Evolutionary conservation across 2,888 invertebrate genomes (phyloP), one percentile per base, ranked within the genome.

Genomic region (Agrenia bidenticulata): DNA sequence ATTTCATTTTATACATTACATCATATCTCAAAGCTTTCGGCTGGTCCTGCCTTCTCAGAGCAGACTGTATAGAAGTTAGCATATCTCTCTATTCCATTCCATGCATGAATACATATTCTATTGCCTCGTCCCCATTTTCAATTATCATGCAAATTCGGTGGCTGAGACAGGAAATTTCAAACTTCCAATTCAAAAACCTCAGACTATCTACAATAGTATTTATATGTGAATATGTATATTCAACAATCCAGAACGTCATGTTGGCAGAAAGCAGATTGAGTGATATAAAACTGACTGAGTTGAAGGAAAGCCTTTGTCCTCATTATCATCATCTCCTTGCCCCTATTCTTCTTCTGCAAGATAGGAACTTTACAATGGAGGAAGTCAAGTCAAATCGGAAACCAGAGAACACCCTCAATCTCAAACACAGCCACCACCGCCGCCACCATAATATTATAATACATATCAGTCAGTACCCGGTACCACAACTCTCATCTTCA

Each of bases 61-160:
- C 19, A 45, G 32, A 4, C 11, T 32, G 11, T 32, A 32, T 32
- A 32, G 32, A 32, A 11, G 32, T 11, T 4, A 32, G 32, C 32
- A 32, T 32, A 32, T 32, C 32, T 32, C 11, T 4, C 15, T 45
- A 45, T 26, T 55, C 17, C 13, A 55, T 55, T 55, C 55, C 26
- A 55, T 55, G 55, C 55, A 32, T 55, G 55, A 55, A 26, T 55
- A 27, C 56, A 56, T 58, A 55, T 45, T 41, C 57, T 57, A n/a
- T 63, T 54, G 56, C 39, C 57, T n/a, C 21, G 58, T 49, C 63
- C 67, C 65, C 57, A 64, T 72, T 69, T 73, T 73, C 72, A 72
- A 73, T 73, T 73, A 73, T 73, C 70, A 73, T 73, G 73, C 70
- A 73, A 73, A 73, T 73, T 72, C 45, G 19, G 58, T 63, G 63